Base-by-base conservation (phyloP, 2,888 invertebrate species). In the Galeruca laticollis region DNA sequence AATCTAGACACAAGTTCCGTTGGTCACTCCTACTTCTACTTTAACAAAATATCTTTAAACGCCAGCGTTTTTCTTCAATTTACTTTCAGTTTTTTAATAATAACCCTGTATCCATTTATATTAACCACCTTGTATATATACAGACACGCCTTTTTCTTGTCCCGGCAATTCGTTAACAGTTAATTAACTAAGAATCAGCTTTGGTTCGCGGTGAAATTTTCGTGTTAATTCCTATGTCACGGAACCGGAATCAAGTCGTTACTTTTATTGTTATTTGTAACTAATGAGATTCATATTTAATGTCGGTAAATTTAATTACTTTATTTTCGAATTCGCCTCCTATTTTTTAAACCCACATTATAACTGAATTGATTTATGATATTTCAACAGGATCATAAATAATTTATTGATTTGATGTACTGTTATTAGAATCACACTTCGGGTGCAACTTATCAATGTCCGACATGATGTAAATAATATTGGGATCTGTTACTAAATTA, bases 161-260 rank as follows among this genome's bases (percentile, higher is more conserved):
- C 57, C 65, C 20, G 33, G 47, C 65, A 65, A 65, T 65, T 65
- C 57, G 65, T 65, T 65, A 65, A 65, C 65, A 65, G 65, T 65
- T 65, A 65, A 65, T 65, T 65, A 65, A 59, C 43, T 33, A 33
- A 65, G 52, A 20, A 26, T 49, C 49, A 49, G 31, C 52, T 52
- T 26, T 26, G 8, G 52, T 43, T 26, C 56, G 64, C 21, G 35
- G 63, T 51, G 33, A 33, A 56, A 56, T 64, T n/a, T 64, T 64
- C 37, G 64, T 64, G 64, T 64, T 64, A 43, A 64, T 64, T 64
- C 64, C 47, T 64, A 54, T 56, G 64, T 64, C 64, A 64, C 64
- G 64, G 56, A 64, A 43, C 40, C 64, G 64, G 64, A 64, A 64
- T 56, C 64, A 54, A 64, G 20, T 40, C 56, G 13, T 64, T 43